Evolutionary conservation across 2,797 vertebrate species (phyloP).

Genomic region (Sciaenops ocellatus): DNA sequence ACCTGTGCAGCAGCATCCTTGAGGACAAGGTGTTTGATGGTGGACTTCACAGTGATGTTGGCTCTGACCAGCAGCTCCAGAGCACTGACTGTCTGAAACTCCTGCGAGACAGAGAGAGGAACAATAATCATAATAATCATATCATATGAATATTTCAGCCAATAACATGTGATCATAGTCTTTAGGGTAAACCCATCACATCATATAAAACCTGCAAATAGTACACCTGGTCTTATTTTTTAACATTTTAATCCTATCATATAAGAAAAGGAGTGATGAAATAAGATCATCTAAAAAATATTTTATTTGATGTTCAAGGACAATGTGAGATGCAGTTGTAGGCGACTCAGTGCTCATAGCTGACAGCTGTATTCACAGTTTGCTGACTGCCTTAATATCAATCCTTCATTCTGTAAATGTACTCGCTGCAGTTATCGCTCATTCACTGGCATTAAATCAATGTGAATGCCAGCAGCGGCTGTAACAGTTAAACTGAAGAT

Average conservation of each 20-base stretch:
- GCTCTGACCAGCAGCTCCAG: conserved; percentile 91
- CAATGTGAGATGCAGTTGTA: neutral
- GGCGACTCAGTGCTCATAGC: conserved; percentile 6
- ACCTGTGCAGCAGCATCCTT: conserved; percentile 90
- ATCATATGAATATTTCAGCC: neutral
- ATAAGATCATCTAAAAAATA: neutral
- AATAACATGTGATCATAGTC: too few relatives aligned
- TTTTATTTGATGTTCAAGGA: neutral
- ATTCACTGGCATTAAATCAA: conserved; percentile 11
- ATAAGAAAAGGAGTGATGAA: neutral
- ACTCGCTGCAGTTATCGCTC: neutral
- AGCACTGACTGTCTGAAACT: conserved; percentile 88
- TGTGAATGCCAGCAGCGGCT: conserved; percentile 5
- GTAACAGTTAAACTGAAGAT: conserved; percentile 19
- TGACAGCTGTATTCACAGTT: conserved; percentile 13
- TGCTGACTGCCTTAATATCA: conserved; percentile 17
- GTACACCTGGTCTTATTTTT: neutral
- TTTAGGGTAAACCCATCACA: neutral
- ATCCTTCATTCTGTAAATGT: conserved; percentile 5
- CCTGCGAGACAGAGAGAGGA: conserved; percentile 77
- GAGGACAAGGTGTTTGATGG: conserved; percentile 90
- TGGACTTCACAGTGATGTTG: conserved; percentile 93
- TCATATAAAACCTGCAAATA: neutral
- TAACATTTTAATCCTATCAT: neutral
- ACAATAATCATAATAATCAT: too few relatives aligned